Evolutionary conservation across 2,888 invertebrate species (phyloP), one percentile per base, ranked within the genome.

Genomic region (Bedellia somnulentella): DNA sequence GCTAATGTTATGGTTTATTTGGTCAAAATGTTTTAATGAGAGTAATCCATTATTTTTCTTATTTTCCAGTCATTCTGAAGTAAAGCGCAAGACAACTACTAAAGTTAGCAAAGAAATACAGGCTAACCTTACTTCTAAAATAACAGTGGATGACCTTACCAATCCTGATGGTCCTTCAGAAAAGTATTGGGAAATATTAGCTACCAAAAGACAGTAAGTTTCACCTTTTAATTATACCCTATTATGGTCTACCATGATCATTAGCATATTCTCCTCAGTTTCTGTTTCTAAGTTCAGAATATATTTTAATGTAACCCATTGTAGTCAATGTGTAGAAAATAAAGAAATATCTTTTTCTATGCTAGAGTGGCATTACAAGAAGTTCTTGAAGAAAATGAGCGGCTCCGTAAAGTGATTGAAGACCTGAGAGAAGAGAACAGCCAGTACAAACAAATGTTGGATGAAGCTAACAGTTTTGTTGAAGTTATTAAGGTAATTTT

Each of bases 401-500:
- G 77, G 40, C 60, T 80, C 14, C 55, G 57, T 10, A 62, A 76
- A 46, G 63, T 67, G 8, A 62, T 80, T 35, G 63, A 71, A 31
- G 67, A 70, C 15, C 53, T 83, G 3, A 77, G 78, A 44, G 84
- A 87, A 51, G 83, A 89, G 48, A 84, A 85, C 46, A 62, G 62
- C 33, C 66, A 82, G 35, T 83, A 81, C 33, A 83, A 86, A 49
- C 80, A 82, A 48, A 85, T 89, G 83, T 53, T 89, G 17, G 83
- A 86, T 23, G 89, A 89, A 56, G 82, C 88, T 1, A 84, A 82
- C 46, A 75, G 80, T 49, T 76, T 90, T 38, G 85, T 89, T 15
- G 86, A 88, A 68, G 82, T 89, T 14, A 71, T 91, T 8, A 85
- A 86, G 67, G 87, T 82, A n/a, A n/a, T n/a, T n/a, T n/a, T n/a